Base-by-base conservation (phyloP, 2,113 vertebrate species). In the Heliornis fulica region DNA sequence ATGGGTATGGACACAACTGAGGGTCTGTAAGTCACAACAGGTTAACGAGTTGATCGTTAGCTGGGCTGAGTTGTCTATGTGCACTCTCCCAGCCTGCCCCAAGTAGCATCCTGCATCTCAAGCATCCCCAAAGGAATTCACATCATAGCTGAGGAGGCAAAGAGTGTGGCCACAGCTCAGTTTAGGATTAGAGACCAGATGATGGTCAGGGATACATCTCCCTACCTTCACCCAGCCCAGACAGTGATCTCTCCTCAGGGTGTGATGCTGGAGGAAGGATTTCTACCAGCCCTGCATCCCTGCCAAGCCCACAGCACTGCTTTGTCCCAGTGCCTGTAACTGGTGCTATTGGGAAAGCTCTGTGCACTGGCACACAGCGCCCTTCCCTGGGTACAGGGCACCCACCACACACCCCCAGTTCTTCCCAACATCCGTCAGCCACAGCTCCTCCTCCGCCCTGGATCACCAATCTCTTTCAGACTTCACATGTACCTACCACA, bases 1-100 rank as follows among this genome's bases (percentile, higher is more conserved):
- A 0, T 56, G n/a, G 61, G 29, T 13, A 57, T 0, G 8, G 41
- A 41, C 8, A 13, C 15, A 12, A 43, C 40, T 0, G 5, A 61
- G 32, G 22, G 65, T 10, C 5, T 20, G 29, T 19, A 13, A 23
- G 32, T 31, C 1, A 2, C 59, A 19, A 9, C 40, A 19, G 34
- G 9, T 66, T 72, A 50, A 61, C 2, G 41, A 79, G 29, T 6
- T 53, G 60, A 10, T 88, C 1, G 2, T 63, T 53, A 32, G 66
- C 83, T 57, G 78, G 66, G 53, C 71, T 45, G 32, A 20, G 34
- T 22, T 0, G 8, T 41, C 20, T 31, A 15, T 2, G 1, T 15
- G 53, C 21, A 11, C 2, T 2, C 20, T 60, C 26, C 38, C 26
- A 50, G 69, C 43, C 36, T 45, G 70, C 23, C 32, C 48, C 32